Percentiles rank a stretch among this genome's conserved stretches.
Conservation (phyloP, 2,888 invertebrate genomes). For the Eupithecia abbreviata region DNA sequence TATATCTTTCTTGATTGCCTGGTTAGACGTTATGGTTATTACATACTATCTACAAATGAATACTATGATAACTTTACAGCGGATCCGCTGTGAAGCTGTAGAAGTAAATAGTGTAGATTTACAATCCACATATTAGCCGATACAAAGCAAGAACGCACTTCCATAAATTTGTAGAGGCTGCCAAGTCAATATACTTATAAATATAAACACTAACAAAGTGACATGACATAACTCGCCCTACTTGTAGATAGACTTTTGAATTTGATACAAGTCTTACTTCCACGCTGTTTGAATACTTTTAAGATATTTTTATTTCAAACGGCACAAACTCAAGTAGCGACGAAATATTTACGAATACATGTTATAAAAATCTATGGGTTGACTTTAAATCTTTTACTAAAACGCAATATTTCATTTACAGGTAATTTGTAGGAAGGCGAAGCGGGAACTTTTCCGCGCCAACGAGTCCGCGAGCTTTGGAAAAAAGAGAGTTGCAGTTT, state of each 20-base stretch:
- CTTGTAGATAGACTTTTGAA: background rate
- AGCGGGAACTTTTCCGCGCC: slow-evolving; percentile 46
- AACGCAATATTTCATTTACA: slow-evolving; percentile 53
- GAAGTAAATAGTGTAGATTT: background rate
- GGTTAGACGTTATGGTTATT: background rate
- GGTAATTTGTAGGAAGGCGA: slow-evolving; percentile 52
- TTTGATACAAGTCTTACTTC: background rate
- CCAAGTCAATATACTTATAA: background rate
- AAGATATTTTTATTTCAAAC: slow-evolving; percentile 9
- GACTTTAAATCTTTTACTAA: slow-evolving; percentile 41
- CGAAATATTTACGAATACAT: slow-evolving; percentile 39
- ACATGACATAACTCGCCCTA: no score
- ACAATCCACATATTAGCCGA: background rate
- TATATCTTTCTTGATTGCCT: slow-evolving; percentile 3
- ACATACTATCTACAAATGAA: background rate
- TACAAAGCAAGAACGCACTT: background rate
- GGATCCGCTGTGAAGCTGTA: no score
- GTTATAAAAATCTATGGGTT: slow-evolving; percentile 37
- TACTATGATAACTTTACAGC: background rate
- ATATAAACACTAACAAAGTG: background rate
- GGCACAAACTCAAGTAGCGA: slow-evolving; percentile 35
- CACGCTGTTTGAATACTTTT: background rate
- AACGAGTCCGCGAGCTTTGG: slow-evolving; percentile 46
- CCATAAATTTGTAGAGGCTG: background rate
- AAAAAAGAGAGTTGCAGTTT: slow-evolving; percentile 51